Evolutionary conservation across 2,797 vertebrate genomes (phyloP).

Genomic region (Muraenolepis orangiensis): DNA sequence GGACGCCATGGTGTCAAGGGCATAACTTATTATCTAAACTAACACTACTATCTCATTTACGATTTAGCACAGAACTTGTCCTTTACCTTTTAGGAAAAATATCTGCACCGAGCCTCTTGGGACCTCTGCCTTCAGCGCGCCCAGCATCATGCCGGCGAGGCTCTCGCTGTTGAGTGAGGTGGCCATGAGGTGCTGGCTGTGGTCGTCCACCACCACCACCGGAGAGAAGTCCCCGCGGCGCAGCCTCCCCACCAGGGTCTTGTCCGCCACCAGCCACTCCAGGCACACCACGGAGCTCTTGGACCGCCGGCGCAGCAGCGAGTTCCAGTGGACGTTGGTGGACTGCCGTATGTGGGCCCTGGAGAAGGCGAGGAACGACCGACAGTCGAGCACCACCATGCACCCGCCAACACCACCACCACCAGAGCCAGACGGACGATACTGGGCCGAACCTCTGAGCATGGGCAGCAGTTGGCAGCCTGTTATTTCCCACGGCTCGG

Average conservation of each 20-base stretch:
- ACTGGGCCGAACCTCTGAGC: slow-evolving; percentile 59
- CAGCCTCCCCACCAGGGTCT: slow-evolving; percentile 71
- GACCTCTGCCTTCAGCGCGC: slow-evolving; percentile 73
- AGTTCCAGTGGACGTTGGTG: slow-evolving; percentile 84
- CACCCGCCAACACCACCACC: slow-evolving; percentile 41
- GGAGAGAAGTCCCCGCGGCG: slow-evolving; percentile 70
- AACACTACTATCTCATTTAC: too few relatives aligned
- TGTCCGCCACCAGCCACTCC: slow-evolving; percentile 81
- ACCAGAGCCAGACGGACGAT: too few relatives aligned
- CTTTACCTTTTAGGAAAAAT: slow-evolving; percentile 80
- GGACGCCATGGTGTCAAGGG: too few relatives aligned
- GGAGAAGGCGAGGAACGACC: slow-evolving; percentile 81
- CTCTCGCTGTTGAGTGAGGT: slow-evolving; percentile 74
- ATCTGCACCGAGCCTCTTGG: slow-evolving; percentile 56
- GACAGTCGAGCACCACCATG: slow-evolving; percentile 81
- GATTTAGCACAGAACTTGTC: too few relatives aligned
- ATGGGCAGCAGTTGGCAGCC: slow-evolving; percentile 67
- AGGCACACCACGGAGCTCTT: slow-evolving; percentile 73
- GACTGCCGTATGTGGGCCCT: slow-evolving; percentile 73
- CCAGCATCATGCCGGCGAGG: slow-evolving; percentile 73
- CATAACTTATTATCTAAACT: too few relatives aligned
- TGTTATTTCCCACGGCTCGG: slow-evolving; percentile 64
- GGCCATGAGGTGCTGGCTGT: slow-evolving; percentile 61
- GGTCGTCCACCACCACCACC: slow-evolving; percentile 81
- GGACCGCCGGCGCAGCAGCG: slow-evolving; percentile 79